Evolutionary conservation across 2,113 vertebrate genomes (phyloP).

Genomic region (Oostethus manadensis): DNA sequence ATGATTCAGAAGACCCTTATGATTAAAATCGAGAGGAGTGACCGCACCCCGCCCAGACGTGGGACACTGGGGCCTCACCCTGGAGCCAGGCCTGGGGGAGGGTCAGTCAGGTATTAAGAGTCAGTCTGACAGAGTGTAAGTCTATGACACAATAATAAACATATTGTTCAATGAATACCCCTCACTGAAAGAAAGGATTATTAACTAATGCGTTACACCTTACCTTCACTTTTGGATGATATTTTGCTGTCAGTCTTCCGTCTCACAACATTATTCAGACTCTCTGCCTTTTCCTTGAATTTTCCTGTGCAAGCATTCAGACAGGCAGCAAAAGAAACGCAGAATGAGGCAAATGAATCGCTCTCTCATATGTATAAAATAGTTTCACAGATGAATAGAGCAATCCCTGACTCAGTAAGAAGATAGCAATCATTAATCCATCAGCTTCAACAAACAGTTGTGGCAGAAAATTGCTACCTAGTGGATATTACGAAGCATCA

Average conservation of each 20-base stretch:
- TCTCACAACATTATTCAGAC: conserved; percentile 75
- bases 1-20: too few species aligned
- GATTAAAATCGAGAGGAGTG: too few species aligned
- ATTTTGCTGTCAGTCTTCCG: conserved; percentile 66
- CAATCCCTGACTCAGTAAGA: neutral
- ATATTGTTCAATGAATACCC: neutral
- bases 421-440: neutral
- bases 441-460: neutral
- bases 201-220: conserved; percentile 16
- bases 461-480: neutral
- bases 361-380: neutral
- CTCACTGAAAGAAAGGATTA: too few species aligned
- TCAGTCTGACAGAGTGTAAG: too few species aligned
- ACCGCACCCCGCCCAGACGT: too few species aligned
- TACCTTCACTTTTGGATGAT: conserved; percentile 76
- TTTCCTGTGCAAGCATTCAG: conserved; percentile 73
- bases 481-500: neutral
- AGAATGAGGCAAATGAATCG: neutral
- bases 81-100: too few species aligned
- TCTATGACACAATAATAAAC: too few species aligned
- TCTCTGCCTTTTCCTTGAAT: conserved; percentile 81
- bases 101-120: too few species aligned
- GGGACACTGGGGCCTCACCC: too few species aligned
- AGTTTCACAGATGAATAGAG: neutral
- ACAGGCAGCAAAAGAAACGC: conserved; percentile 17